Base-by-base conservation (phyloP, 2,888 invertebrate genomes). In the Agrotis exclamationis region DNA sequence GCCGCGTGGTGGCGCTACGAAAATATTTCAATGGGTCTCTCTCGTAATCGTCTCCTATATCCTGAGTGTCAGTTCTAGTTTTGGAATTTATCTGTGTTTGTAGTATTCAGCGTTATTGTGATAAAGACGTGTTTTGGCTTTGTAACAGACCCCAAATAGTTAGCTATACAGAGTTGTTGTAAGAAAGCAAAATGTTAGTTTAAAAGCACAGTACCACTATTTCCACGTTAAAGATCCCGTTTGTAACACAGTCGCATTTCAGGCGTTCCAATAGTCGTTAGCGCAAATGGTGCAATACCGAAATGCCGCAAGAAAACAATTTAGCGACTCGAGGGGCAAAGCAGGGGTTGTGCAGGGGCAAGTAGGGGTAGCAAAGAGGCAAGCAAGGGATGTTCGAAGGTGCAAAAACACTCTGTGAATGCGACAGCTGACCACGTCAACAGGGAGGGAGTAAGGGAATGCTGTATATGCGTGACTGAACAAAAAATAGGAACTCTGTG, bases 401-500 rank as follows among this genome's bases (percentile, higher is more conserved):
- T 91, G 91, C 93, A 95, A 95, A 95, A 95, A 95, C 93, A 85
- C 79, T 85, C 89, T 95, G 95, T 91, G 95, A 95, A 93, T 92
- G 90, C 89, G 93, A 89, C 95, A 95, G 94, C 94, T 95, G 95
- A 93, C 93, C 90, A 86, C 84, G 82, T 79, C 70, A 76, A 85
- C 91, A 91, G 92, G 85, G 91, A 76, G 79, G 93, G 79, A 92
- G 67, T 90, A 66, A 74, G 87, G 76, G 72, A 74, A 74, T 58
- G 14, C 51, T 58, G 47, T 68, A 69, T 64, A 45, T 56, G 45
- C 2, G 16, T 66, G 45, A n/a, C 18, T 50, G 16, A n/a, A 18
- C 2, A 24, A 3, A 24, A 50, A n/a, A 54, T 2, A 7, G 5
- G 3, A n/a, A 13, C 16, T 50, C 13, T 24, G 18, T 39, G 18